A percentile compares a stretch with the other conserved stretches of the same genome.
phyloP scores from a whole-genome alignment of 2,797 vertebrate species.

The Aphelocoma californica region DNA sequence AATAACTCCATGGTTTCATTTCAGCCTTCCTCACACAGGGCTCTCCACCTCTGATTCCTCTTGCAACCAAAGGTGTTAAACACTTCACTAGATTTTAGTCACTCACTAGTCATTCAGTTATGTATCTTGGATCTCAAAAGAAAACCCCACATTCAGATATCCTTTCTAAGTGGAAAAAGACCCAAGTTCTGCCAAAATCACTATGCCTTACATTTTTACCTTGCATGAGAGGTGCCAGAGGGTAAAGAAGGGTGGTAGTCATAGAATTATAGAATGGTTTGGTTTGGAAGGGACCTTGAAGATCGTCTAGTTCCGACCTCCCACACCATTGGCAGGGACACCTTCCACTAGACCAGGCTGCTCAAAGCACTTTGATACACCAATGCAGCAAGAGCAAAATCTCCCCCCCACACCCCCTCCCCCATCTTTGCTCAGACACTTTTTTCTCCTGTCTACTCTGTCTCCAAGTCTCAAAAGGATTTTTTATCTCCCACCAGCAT shows the following conservation, averaged over 20 bases:
- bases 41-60: not conserved
- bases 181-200: not conserved
- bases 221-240: not conserved
- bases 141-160: not conserved
- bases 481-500: not conserved
- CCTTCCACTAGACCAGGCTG: not conserved
- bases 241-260: not conserved
- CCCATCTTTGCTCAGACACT: not conserved
- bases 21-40: not conserved
- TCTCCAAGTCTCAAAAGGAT: not conserved
- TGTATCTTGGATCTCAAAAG: not conserved
- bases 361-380: not conserved
- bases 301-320: not conserved
- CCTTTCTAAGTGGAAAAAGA: not conserved
- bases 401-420: rapidly evolving
- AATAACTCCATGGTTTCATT: not conserved
- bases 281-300: not conserved
- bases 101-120: not conserved
- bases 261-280: not conserved
- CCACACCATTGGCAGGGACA: not conserved
- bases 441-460: not conserved
- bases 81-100: not conserved
- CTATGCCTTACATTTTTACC: not conserved
- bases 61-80: not conserved
- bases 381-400: not conserved